Percentiles rank a stretch among this genome's conserved stretches.
phyloP scores from a whole-genome alignment of 2,797 vertebrate species.

The Enteromius argenteus region DNA sequence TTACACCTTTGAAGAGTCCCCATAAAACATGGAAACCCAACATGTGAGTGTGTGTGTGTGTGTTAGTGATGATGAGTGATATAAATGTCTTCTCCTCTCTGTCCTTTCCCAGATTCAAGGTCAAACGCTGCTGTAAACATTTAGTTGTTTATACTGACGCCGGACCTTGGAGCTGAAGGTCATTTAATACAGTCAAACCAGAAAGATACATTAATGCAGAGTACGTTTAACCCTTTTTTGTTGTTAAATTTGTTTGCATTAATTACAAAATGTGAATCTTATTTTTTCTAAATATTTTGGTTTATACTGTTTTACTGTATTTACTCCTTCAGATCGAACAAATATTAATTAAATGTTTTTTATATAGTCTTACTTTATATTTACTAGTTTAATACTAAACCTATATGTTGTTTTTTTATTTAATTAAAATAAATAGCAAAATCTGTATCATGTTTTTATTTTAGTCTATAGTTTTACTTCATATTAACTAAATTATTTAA shows the following conservation, averaged over 20 bases:
- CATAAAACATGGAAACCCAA: too few relatives aligned
- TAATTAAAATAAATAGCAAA: background rate
- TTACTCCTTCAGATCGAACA: background rate
- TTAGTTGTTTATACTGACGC: background rate
- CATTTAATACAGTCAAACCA: background rate
- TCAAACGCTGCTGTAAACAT: background rate
- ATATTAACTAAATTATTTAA: background rate
- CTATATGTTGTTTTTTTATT: background rate
- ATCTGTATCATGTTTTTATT: background rate
- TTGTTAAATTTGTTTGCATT: background rate
- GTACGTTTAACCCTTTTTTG: background rate
- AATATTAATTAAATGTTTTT: background rate
- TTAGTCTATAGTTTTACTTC: background rate
- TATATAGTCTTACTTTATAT: too few relatives aligned
- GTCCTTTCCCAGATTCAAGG: constrained; percentile 18
- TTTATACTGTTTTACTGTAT: background rate
- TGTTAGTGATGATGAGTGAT: background rate
- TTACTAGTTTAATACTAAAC: background rate
- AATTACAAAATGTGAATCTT: background rate
- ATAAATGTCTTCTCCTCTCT: background rate
- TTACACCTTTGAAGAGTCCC: too few relatives aligned
- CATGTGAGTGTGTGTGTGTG: background rate
- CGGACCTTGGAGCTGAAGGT: constrained; percentile 6
- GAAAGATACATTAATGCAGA: background rate
- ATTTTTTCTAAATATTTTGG: background rate